Percentiles rank a stretch among this genome's conserved stretches.
Conservation (phyloP, 2,797 vertebrate genomes). For the Austrolebias charrua region DNA sequence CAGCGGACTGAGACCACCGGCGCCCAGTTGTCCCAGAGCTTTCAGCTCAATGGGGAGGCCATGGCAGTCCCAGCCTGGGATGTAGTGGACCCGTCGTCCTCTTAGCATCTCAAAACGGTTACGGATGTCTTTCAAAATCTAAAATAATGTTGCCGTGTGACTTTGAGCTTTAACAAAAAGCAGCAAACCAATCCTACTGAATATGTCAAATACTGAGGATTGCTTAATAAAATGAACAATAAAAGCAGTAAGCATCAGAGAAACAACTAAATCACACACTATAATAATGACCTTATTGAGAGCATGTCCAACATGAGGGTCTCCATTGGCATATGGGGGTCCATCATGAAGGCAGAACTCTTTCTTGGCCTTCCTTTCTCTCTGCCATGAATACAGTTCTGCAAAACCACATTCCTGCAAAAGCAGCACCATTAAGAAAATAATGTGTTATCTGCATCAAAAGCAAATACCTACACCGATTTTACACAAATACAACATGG, state of each 20-base stretch:
- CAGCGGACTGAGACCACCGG: slow-evolving; percentile 81
- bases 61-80: slow-evolving; percentile 98
- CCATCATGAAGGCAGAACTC: slow-evolving; percentile 96
- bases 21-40: slow-evolving; percentile 85
- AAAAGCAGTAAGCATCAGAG: background rate
- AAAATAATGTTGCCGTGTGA: background rate
- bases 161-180: background rate
- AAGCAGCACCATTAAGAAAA: slow-evolving; percentile 1
- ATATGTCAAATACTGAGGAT: no score
- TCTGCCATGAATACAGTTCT: slow-evolving; percentile 93
- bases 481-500: no score
- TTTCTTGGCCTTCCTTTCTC: slow-evolving; percentile 87
- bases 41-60: slow-evolving; percentile 94
- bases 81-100: slow-evolving; percentile 89
- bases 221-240: background rate
- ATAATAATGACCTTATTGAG: slow-evolving; percentile 87
- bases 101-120: slow-evolving; percentile 93
- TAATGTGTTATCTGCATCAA: background rate
- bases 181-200: background rate
- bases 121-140: slow-evolving; percentile 96
- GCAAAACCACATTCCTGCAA: slow-evolving; percentile 88
- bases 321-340: slow-evolving; percentile 96
- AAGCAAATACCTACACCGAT: background rate
- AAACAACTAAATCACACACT: no score
- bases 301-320: slow-evolving; percentile 93